Base-by-base conservation (phyloP, 2,888 invertebrate species). In the Oscheius sp. region DNA sequence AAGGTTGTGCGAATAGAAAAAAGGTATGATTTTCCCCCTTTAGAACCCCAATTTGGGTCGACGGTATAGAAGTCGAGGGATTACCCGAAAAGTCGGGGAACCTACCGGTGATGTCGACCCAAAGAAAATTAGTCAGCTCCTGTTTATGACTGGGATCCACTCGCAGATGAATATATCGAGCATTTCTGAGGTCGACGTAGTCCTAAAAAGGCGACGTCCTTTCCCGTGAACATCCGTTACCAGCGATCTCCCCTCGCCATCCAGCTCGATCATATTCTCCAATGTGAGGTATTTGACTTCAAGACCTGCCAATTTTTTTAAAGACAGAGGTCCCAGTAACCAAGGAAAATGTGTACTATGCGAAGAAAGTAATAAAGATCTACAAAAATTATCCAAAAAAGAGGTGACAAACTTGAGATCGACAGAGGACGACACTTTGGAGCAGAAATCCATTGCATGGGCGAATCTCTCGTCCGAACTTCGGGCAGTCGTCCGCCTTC, bases 241-340 rank as follows among this genome's bases (percentile, higher is more conserved):
- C 25, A 56, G 3, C 63, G 43, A 1, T 66, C 72, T 6, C 70
- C 29, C 45, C 49, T 63, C 27, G 9, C 70, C 72, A 16, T 77
- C 76, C 21, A 76, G 56, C 2, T 76, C 71, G 16, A 75, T 77
- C 80, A 80, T 80, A 58, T 80, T 80, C 70, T 80, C 80, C 21
- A 80, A 55, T 49, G 76, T 76, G 58, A 80, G 53, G 25, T 73
- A 70, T 41, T 73, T 74, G n/a, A 80, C 63, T 7, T 64, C 25
- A 13, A 77, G 56, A 9, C 46, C 35, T n/a, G 69, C 35, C 13
- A 80, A 61, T 21, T 75, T 75, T 5, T 55, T 18, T 12, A 73
- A 56, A 0, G 80, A 80, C 18, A 73, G 63, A 1, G 69, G 69
- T 13, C 73, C 76, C 7, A 80, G 69, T 41, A 68, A 53, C 80